Evolutionary conservation across 2,113 vertebrate species (phyloP), one percentile per base, ranked within the genome.

Genomic region (Micromys minutus): DNA sequence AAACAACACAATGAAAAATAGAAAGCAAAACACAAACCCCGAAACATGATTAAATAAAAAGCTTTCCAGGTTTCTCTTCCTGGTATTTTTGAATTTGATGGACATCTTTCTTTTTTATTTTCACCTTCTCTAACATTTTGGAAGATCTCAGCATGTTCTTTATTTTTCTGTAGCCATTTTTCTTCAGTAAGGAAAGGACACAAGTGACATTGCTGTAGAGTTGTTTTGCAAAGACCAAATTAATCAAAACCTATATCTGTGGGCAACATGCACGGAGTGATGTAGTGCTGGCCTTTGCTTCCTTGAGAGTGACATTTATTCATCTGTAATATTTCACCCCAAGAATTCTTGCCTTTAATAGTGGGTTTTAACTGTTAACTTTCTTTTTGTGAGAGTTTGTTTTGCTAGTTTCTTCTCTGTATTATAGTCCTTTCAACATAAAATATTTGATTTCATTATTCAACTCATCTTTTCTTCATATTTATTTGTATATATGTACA

Each of bases 401-500:
- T 87, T 85, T 17, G 29, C 12, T 85, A 24, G 8, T 69, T 87
- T 69, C 2, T 36, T 4, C 9, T 55, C 7, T 94, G 61, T 81
- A 71, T 29, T 47, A 87, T 89, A 52, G 34, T 24, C 17, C 11
- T 61, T 55, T 91, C 79, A 39, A 5, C 19, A 10, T 24, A 59
- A 39, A 34, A 89, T 21, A 19, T 21, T 34, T 47, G 13, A 50
- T 88, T 94, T 75, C 45, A 50, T n/a, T 90, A 50, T 89, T 94
- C 21, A 84, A 10, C 36, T 91, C 15, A 42, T 63, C 7, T 83
- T 81, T 42, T 42, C n/a, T 91, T 94, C 90, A 9, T 7, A 67
- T 87, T 61, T 92, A 11, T 76, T 19, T 93, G 69, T 80, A n/a
- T 52, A 88, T 81, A 6, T 59, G 76, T 34, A n/a, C n/a, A n/a